Evolutionary conservation across 2,888 invertebrate genomes (phyloP), one percentile per base, ranked within the genome.

Genomic region (Sicus ferrugineus): DNA sequence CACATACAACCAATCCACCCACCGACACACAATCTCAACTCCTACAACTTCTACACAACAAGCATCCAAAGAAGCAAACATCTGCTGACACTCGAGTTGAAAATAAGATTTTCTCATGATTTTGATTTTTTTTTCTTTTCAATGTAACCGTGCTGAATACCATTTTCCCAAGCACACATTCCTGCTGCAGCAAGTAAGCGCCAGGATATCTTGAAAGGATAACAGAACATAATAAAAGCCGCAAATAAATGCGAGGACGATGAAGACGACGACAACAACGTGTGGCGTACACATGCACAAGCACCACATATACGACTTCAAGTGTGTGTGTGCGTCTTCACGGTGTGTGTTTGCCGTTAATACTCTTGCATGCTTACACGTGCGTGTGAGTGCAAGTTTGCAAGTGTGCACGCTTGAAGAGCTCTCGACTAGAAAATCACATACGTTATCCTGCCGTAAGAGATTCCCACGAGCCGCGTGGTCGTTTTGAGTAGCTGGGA

Each of bases 401-500:
- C 34, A 16, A 59, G 30, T 70, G 63, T 56, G 58, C n/a, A 34
- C 34, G n/a, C 50, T 23, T 54, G 54, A 54, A 26, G 28, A 26
- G 28, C 23, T 11, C 54, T 54, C 54, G 21, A 28, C 28, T 54
- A 28, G 28, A 54, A 54, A 54, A 54, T 54, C 54, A 16, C 14
- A 54, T 46, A 14, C 46, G 14, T 19, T 46, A 42, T 16, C 21
- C 28, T 42, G 42, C 42, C 21, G 19, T 26, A 26, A 16, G 62
- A 62, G 42, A 42, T 34, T 62, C 46, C 62, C 38, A 62, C 26
- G 3, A 14, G 28, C n/a, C 75, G 77, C 75, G 79, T 3, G 46
- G 46, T 46, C 75, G 74, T 77, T 79, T 79, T 77, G 80, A 79
- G 80, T 79, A 77, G 79, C 79, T 77, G 2, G 28, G 7, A 23